A percentile compares a stretch with the other conserved stretches of the same genome.
phyloP scores from a whole-genome alignment of 2,113 vertebrate species.

The Willisornis vidua region DNA sequence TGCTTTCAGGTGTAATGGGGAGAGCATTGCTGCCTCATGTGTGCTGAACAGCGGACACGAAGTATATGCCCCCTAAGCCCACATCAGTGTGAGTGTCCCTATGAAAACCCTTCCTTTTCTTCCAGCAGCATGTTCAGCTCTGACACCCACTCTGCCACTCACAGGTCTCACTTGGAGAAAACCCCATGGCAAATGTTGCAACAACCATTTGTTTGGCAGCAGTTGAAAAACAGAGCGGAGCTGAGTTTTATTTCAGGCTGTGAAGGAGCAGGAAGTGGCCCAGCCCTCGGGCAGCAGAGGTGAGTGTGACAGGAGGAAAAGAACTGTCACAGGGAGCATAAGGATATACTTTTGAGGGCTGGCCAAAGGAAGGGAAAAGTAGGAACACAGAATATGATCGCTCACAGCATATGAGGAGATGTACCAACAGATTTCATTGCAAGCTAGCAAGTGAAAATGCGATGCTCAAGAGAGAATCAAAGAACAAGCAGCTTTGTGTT shows the following conservation, averaged over 20 bases:
- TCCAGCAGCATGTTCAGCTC: not conserved
- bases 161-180: accelerated
- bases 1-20: accelerated
- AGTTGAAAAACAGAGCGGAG: accelerated
- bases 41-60: accelerated
- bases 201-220: not conserved
- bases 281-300: not conserved
- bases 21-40: not conserved
- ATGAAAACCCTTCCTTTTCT: not conserved
- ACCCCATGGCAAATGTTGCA: not conserved
- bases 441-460: not conserved
- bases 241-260: not conserved
- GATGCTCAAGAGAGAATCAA: not conserved
- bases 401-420: not conserved
- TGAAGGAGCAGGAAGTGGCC: not conserved
- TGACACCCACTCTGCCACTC: not conserved
- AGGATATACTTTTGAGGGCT: not conserved
- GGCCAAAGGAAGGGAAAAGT: not conserved
- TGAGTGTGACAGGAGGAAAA: not conserved
- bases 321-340: not conserved
- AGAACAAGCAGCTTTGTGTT: not conserved
- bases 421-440: not conserved
- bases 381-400: not conserved
- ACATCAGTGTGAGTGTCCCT: accelerated
- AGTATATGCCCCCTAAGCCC: accelerated